phyloP scores from a whole-genome alignment of 2,113 vertebrate species.

The Siphamia tubifer region DNA sequence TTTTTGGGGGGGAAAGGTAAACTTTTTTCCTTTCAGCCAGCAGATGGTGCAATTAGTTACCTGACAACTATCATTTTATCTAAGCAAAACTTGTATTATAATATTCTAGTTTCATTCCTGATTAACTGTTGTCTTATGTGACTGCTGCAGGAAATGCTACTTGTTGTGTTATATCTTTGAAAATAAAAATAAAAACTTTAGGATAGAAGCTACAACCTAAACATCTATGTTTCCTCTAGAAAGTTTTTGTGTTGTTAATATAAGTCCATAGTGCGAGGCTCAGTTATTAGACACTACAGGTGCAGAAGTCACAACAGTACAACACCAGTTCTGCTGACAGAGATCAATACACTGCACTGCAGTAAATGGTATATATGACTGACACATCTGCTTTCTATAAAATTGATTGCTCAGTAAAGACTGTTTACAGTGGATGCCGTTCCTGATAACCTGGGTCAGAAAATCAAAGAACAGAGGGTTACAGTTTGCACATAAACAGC shows the following conservation, averaged over 20 bases:
- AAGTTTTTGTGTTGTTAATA: neutral
- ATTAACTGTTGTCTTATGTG: neutral
- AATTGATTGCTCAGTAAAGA: neutral
- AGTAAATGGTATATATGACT: constrained; percentile 35
- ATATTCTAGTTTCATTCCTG: neutral
- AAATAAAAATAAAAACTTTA: neutral
- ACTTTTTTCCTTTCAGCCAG: constrained; percentile 29
- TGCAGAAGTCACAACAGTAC: constrained; percentile 2
- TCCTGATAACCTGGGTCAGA: neutral
- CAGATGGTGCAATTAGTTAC: constrained; percentile 46
- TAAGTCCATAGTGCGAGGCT: neutral
- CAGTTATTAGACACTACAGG: neutral
- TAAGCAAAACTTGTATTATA: neutral
- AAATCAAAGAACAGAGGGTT: neutral
- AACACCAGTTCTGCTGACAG: constrained; percentile 11
- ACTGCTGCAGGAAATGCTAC: neutral
- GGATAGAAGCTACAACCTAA: neutral
- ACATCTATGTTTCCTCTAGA: neutral
- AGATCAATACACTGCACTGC: constrained; percentile 51
- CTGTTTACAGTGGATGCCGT: neutral
- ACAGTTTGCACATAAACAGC: neutral
- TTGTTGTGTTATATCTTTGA: neutral
- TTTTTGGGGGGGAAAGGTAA: too few species aligned
- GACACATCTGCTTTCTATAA: constrained; percentile 13
- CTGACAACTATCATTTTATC: neutral